phyloP scores from a whole-genome alignment of 2,113 vertebrate genomes.

The Gnathochromis pfefferi region DNA sequence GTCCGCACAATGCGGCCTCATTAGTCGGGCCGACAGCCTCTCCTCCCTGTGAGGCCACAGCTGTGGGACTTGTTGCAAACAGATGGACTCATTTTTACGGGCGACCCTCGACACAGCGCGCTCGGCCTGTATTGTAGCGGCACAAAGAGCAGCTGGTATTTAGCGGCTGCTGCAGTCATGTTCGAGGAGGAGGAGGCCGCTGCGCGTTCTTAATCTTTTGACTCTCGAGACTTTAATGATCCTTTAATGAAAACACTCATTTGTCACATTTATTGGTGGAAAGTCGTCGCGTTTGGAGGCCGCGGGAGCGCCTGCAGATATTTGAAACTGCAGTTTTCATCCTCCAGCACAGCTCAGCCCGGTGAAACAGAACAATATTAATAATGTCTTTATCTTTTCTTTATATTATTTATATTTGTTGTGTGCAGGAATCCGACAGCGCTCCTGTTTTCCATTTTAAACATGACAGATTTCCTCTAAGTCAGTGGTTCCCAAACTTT shows the following conservation, averaged over 20 bases:
- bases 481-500: not conserved
- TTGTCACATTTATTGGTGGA: not conserved
- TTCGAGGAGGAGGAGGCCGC: not conserved
- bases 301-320: not conserved
- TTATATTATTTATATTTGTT: not conserved
- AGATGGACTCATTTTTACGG: slow-evolving; percentile 41
- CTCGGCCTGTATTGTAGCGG: not conserved
- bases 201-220: not conserved
- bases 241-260: not conserved
- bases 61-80: slow-evolving; percentile 16
- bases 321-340: not conserved
- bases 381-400: not conserved
- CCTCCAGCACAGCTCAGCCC: not conserved
- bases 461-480: not conserved
- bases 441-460: not conserved
- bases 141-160: slow-evolving; percentile 45
- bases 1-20: not conserved
- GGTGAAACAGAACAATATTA: not conserved
- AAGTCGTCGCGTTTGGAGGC: not conserved
- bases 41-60: slow-evolving; percentile 5
- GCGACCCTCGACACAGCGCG: slow-evolving; percentile 3
- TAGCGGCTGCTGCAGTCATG: slow-evolving; percentile 14
- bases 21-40: not conserved
- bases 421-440: not conserved
- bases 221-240: not conserved